Evolutionary conservation across 2,888 invertebrate species (phyloP).

Genomic region (Saturnia japonica): DNA sequence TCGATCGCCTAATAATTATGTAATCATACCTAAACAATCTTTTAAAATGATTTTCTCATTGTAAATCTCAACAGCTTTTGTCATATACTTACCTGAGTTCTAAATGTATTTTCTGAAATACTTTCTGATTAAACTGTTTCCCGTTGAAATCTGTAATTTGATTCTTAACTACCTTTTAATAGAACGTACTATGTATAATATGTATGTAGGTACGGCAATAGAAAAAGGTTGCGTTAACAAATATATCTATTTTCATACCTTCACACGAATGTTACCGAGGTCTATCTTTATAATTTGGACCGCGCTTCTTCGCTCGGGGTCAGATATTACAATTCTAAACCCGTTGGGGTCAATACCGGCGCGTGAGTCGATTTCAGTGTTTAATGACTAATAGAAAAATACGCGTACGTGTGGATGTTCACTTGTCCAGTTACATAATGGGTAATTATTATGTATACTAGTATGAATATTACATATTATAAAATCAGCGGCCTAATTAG

Average conservation of each 20-base stretch:
- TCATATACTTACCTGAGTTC: no score
- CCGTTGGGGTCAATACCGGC: conserved; percentile 31
- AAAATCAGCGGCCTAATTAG: no score
- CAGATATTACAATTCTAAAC: conserved; percentile 31
- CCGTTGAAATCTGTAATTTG: background rate
- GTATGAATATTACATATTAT: no score
- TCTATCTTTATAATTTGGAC: conserved; percentile 17
- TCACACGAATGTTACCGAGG: conserved; percentile 12
- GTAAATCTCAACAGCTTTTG: no score
- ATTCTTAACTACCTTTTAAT: background rate
- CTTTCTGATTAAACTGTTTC: background rate
- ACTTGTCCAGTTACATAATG: background rate
- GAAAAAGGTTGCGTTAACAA: background rate
- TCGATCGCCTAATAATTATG: no score
- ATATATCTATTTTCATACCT: conserved; percentile 13
- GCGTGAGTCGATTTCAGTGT: conserved; percentile 25
- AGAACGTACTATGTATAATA: background rate
- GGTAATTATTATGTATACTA: no score
- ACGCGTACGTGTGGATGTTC: background rate
- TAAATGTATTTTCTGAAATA: background rate
- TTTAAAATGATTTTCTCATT: no score
- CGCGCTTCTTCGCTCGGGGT: conserved; percentile 31
- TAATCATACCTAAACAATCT: no score
- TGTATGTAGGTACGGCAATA: background rate
- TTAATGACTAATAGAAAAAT: conserved; percentile 19